A percentile compares a stretch with the other conserved stretches of the same genome.
Conservation (phyloP, 92 coral and sea anemone genomes). For the Actinernus sp. region DNA sequence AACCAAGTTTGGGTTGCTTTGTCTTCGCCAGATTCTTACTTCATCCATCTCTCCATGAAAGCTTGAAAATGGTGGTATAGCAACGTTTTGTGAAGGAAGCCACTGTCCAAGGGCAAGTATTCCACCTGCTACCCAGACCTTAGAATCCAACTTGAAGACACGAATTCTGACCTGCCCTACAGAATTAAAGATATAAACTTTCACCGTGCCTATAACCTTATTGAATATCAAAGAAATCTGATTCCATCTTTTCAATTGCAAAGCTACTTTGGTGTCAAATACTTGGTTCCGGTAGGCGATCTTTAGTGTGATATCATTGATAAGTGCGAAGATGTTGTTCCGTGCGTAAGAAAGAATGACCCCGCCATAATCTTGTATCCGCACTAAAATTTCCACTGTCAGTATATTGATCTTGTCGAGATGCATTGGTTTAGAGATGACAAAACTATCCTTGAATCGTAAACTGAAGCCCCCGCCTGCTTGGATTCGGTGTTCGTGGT, state of each 20-base stretch:
- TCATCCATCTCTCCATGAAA: constrained; percentile 65
- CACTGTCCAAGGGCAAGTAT: constrained; percentile 62
- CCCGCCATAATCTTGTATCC: constrained; percentile 51
- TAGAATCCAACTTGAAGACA: constrained; percentile 28
- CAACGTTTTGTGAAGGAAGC: constrained; percentile 43
- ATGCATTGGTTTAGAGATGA: constrained; percentile 33
- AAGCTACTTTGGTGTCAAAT: constrained; percentile 24
- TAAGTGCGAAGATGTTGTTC: constrained; percentile 34
- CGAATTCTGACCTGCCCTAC: constrained; percentile 41
- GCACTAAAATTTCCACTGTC: constrained; percentile 60
- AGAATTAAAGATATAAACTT: constrained; percentile 49
- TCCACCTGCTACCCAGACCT: constrained; percentile 47
- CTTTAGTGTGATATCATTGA: constrained; percentile 31
- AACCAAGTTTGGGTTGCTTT: constrained; percentile 35
- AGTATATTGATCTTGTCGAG: constrained; percentile 27
- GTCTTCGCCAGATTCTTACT: constrained; percentile 67
- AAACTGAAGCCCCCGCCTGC: constrained; percentile 62
- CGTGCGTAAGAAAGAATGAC: constrained; percentile 49
- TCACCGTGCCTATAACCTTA: constrained; percentile 17
- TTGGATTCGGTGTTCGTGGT: constrained; percentile 21
- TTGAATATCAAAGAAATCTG: constrained; percentile 60
- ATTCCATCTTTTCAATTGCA: constrained; percentile 53
- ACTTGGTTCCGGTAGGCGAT: constrained; percentile 36
- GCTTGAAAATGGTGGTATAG: constrained; percentile 28
- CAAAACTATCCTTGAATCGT: constrained; percentile 49